Evolutionary conservation across 2,797 vertebrate genomes (phyloP).

Genomic region (Acipenser ruthenus): DNA sequence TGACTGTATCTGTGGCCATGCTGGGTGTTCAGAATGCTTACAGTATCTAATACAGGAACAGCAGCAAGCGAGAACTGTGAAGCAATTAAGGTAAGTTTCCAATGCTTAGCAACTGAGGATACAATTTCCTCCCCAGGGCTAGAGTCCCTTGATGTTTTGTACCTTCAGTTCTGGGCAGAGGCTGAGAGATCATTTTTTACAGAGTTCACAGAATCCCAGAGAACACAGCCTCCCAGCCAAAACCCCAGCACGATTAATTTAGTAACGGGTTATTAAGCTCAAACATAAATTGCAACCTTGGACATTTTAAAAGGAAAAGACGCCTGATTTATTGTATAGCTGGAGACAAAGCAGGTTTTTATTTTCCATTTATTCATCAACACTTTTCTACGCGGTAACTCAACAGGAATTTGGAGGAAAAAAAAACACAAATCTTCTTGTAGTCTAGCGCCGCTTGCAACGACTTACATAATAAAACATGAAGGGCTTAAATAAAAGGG

Average conservation of each 20-base stretch:
- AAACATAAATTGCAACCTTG: conserved; percentile 80
- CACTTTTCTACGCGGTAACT: conserved; percentile 66
- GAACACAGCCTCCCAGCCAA: conserved; percentile 58
- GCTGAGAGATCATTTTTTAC: conserved; percentile 24
- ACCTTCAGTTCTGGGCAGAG: conserved; percentile 29
- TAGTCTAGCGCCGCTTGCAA: background rate
- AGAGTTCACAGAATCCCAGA: conserved; percentile 36
- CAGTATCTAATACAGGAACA: too few relatives aligned
- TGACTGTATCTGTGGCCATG: too few relatives aligned
- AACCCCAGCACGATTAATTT: conserved; percentile 75
- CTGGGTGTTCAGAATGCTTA: too few relatives aligned
- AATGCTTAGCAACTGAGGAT: conserved; percentile 30
- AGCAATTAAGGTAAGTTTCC: conserved; percentile 37
- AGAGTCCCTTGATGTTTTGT: conserved; percentile 35
- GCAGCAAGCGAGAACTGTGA: conserved; percentile 13
- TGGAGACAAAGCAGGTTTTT: conserved; percentile 73
- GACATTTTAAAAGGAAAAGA: conserved; percentile 80
- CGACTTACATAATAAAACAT: conserved; percentile 20
- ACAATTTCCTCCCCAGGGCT: conserved; percentile 34
- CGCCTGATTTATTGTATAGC: conserved; percentile 73
- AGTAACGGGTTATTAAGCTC: conserved; percentile 72
- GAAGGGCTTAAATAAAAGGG: conserved; percentile 7
- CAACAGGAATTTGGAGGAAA: conserved; percentile 64
- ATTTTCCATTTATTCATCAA: conserved; percentile 80
- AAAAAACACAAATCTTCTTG: conserved; percentile 21